These are phyloP conservation scores for Halesus radiatus DNA, from an alignment of 1,140 invertebrate genomes.

Conservation along the genomic window DNA sequence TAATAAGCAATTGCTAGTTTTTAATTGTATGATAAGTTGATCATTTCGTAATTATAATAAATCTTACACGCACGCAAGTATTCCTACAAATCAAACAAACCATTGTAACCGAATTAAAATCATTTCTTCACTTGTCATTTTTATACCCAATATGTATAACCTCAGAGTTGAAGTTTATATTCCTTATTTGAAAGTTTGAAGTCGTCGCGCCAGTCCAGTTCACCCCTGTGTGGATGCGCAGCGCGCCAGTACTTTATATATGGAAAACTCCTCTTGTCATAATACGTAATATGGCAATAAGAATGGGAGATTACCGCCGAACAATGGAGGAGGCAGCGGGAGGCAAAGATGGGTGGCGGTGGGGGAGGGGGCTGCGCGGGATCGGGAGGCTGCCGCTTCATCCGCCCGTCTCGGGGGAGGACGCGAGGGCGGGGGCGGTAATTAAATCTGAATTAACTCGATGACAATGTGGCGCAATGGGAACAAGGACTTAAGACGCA, in stretches of 20 bases:
- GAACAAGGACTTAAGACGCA: constrained; percentile 8
- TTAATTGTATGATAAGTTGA: no score
- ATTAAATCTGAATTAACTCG: constrained; percentile 3
- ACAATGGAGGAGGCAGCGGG: constrained; percentile 49
- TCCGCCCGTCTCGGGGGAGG: neutral
- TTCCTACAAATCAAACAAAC: no score
- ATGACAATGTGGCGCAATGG: neutral
- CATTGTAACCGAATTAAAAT: no score
- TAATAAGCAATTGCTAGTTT: no score
- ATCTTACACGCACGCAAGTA: no score
- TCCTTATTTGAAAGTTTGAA: no score
- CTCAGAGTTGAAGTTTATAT: no score
- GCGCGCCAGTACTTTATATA: neutral
- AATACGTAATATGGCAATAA: constrained; percentile 58
- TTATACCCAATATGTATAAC: no score
- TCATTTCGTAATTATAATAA: no score
- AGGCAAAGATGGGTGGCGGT: constrained; percentile 53
- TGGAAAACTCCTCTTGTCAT: constrained; percentile 55
- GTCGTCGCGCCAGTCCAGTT: no score
- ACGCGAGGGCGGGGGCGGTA: constrained; percentile 1
- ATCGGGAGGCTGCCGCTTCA: neutral
- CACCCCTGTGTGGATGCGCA: no score
- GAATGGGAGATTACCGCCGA: constrained; percentile 56
- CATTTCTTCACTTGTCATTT: no score
- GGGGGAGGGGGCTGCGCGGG: neutral